Base-by-base conservation (phyloP, 2,888 invertebrate genomes). In the Hypomecis punctinalis region DNA sequence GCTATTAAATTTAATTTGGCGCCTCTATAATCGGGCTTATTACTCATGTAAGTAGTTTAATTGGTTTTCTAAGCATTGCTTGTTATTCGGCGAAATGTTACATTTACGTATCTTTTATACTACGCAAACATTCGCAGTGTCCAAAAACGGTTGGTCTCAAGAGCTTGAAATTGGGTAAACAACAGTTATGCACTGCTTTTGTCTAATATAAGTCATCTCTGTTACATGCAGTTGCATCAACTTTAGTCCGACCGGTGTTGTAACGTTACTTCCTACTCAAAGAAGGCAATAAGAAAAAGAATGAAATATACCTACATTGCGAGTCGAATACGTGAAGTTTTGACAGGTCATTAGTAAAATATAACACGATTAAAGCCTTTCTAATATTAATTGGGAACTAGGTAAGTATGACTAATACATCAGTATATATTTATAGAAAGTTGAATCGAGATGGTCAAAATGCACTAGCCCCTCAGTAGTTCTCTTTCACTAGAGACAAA, bases 271-370 rank as follows among this genome's bases (percentile, higher is more conserved):
- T 58, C 55, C 55, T 61, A n/a, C 37, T 61, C 33, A 7, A 54
- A 7, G 23, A 43, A 49, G 46, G 40, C 51, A 57, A 56, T 52
- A 46, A 52, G 47, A 63, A 13, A 49, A 63, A 54, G n/a, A n/a
- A n/a, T n/a, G n/a, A 23, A 47, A 37, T 49, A 47, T 39, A 23
- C 13, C 10, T 23, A 40, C 8, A 56, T 51, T 70, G 56, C 67
- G 67, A 71, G 68, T 60, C n/a, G 53, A 61, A 48, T 62, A 63
- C 63, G 65, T 66, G 61, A 69, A 61, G 71, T 69, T 66, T 71
- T 71, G 73, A 71, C 73, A 66, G 67, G 43, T 74, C 74, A 75
- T 79, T 76, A 77, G 70, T 75, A 73, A 70, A 69, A 62, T 63
- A 59, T 70, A 73, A 72, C 65, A 65, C 67, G 68, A 71, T 67